These are phyloP conservation scores for Ceratitis capitata DNA, from an alignment of 1,140 invertebrate species.

Conservation along the genomic window DNA sequence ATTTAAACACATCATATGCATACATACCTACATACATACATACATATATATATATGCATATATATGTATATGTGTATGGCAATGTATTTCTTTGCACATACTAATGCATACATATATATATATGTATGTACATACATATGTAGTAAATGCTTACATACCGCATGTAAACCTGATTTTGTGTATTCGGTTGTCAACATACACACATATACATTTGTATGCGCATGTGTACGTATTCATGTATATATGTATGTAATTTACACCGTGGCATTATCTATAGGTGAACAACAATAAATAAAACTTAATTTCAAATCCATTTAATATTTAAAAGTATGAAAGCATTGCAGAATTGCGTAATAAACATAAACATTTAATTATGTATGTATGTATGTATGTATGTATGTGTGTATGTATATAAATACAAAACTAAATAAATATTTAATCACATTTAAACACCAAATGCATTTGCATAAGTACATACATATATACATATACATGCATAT, in stretches of 20 bases:
- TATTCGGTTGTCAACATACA: not conserved
- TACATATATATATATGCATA: not conserved
- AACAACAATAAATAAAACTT: too few relatives aligned
- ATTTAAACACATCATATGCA: too few relatives aligned
- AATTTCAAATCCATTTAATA: too few relatives aligned
- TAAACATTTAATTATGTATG: not conserved
- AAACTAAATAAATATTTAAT: not conserved
- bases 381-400: not conserved
- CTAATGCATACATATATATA: not conserved
- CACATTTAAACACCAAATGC: not conserved
- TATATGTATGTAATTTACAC: too few relatives aligned
- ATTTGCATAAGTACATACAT: not conserved
- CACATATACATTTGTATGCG: not conserved
- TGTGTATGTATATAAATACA: not conserved
- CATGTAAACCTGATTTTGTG: too few relatives aligned
- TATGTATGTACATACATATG: not conserved
- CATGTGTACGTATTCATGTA: not conserved
- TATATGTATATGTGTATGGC: not conserved
- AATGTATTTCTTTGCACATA: not conserved
- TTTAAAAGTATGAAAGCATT: too few relatives aligned
- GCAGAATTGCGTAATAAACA: conserved; percentile 18
- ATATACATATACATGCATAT: not conserved
- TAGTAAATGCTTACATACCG: not conserved
- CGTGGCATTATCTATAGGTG: too few relatives aligned
- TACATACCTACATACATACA: not conserved